Evolutionary conservation across 2,797 vertebrate species (phyloP).

Genomic region (Brachyrhaphis roseni): DNA sequence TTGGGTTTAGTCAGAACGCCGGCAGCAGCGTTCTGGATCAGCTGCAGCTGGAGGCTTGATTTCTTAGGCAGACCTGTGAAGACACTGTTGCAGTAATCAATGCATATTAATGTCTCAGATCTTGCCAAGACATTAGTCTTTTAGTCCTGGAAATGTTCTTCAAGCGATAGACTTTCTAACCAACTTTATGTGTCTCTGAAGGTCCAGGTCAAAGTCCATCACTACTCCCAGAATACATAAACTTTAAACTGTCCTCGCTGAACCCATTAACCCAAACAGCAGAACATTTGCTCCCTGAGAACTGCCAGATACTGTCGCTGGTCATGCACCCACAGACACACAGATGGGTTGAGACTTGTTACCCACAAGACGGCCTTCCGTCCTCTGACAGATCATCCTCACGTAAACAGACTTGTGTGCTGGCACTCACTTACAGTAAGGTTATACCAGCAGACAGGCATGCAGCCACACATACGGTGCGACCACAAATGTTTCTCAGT

Average conservation of each 20-base stretch:
- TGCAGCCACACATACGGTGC: slow-evolving; percentile 46
- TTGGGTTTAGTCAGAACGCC: too few relatives aligned
- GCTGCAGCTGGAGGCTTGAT: too few relatives aligned
- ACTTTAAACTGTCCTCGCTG: neutral
- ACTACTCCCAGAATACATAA: neutral
- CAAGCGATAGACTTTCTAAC: too few relatives aligned
- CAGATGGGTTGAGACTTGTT: slow-evolving; percentile 50
- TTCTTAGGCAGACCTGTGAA: too few relatives aligned
- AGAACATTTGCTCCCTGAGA: slow-evolving; percentile 4
- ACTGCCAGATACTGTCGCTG: slow-evolving; percentile 19
- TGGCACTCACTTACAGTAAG: slow-evolving; percentile 36
- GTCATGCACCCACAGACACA: slow-evolving; percentile 10
- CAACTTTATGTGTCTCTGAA: too few relatives aligned
- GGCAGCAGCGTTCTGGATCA: too few relatives aligned
- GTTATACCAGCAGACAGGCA: slow-evolving; percentile 42
- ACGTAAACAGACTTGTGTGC: slow-evolving; percentile 49
- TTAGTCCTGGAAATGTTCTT: too few relatives aligned
- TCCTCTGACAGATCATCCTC: slow-evolving; percentile 45
- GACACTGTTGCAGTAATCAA: too few relatives aligned
- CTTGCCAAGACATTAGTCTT: too few relatives aligned
- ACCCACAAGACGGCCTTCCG: slow-evolving; percentile 23
- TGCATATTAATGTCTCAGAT: too few relatives aligned
- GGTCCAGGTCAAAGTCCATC: too few relatives aligned
- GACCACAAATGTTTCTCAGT: slow-evolving; percentile 9
- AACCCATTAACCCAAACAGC: neutral